Conservation (phyloP, 2,113 vertebrate genomes). For the Campylomormyrus numenius region DNA sequence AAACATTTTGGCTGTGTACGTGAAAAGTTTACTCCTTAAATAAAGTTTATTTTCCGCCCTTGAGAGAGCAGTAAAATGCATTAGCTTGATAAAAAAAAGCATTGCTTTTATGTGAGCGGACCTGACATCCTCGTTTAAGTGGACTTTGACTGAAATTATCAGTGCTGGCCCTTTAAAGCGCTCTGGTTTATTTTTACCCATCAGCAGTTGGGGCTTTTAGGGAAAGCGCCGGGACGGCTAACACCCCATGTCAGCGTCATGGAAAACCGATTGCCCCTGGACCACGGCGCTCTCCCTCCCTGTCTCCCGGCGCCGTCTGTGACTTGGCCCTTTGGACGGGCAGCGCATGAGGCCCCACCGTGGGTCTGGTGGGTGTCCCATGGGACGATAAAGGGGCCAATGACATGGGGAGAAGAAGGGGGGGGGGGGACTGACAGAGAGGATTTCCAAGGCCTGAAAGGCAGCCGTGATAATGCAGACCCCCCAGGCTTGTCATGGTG, state of each 20-base stretch:
- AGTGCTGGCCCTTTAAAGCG: background rate
- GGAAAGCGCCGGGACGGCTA: background rate
- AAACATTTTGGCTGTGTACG: background rate
- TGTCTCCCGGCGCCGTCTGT: background rate
- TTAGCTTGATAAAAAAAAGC: background rate
- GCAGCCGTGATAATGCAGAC: constrained; percentile 48
- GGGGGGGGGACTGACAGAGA: constrained; percentile 35
- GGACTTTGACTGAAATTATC: constrained; percentile 9
- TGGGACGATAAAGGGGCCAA: constrained; percentile 51
- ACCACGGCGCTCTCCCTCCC: background rate
- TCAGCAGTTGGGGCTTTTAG: constrained; percentile 1
- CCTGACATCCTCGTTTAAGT: background rate
- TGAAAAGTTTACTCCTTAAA: constrained; percentile 10
- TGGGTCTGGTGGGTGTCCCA: constrained; percentile 19
- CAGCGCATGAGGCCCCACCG: background rate
- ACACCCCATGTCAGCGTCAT: background rate
- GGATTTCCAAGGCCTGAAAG: constrained; percentile 56
- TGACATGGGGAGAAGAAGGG: constrained; percentile 26
- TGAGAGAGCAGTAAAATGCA: background rate
- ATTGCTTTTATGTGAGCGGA: background rate
- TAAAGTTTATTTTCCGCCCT: background rate
- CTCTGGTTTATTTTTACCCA: background rate
- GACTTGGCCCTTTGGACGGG: background rate
- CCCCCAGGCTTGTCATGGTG: constrained; percentile 35
- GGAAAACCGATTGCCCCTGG: background rate